Base-by-base conservation (phyloP, 2,797 vertebrate genomes). In the Tragelaphus eurycerus region DNA sequence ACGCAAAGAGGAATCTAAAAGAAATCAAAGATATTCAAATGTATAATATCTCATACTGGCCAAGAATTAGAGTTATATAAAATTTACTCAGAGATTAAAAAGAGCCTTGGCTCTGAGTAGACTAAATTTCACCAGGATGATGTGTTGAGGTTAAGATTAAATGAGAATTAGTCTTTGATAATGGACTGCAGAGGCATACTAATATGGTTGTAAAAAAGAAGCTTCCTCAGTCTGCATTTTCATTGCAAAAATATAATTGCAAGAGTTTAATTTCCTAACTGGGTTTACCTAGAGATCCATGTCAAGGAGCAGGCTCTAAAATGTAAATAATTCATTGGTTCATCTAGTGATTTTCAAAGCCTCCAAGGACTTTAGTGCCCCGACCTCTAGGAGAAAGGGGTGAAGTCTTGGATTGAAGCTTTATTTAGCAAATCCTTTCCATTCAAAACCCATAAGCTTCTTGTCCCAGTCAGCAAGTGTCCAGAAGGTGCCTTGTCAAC, bases 351-450 rank as follows among this genome's bases (percentile, higher is more conserved):
- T 97, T 93, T 93, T 96, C 23, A 29, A 5, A 98, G 96, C 86
- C 62, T 97, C 96, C 2, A n/a, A 27, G 17, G 95, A 93, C 98
- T 98, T 98, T 97, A 96, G 89, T 14, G 0, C 81, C 93, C 93
- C 95, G 94, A 2, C 93, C 90, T 97, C 97, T 86, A 9, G 57
- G 85, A 94, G 12, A 93, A 78, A 3, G 21, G 87, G 98, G 98
- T 98, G 89, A 97, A 98, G 98, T 96, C 97, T 96, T 98, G 84
- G 98, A 98, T 98, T 98, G 98, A 98, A 97, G 98, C 98, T 99
- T 99, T 99, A 99, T 99, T 99, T 99, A 99, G 99, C 98, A 99
- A 99, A 99, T 99, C 99, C 99, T 97, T 91, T 97, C 93, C 96
- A 96, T 97, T 98, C 92, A 95, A 95, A 97, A 89, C 90, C 93